Percentiles rank a stretch among this genome's conserved stretches.
Evolutionary conservation across 2,797 vertebrate species (phyloP).

Genomic region (Chelon auratus): DNA sequence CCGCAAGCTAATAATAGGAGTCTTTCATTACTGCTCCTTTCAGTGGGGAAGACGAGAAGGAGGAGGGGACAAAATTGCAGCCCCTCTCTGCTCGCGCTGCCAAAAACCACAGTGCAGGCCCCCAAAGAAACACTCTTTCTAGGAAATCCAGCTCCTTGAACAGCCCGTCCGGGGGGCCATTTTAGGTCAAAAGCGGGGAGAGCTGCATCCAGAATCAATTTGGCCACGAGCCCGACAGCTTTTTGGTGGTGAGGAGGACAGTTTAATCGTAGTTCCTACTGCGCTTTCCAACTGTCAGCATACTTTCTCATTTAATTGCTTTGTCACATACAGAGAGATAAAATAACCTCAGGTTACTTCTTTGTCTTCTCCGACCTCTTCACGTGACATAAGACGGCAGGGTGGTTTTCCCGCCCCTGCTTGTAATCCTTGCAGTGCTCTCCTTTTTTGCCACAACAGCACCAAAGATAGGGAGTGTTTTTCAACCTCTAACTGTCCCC

Average conservation of each 20-base stretch:
- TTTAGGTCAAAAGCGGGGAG: conserved; percentile 62
- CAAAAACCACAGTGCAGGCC: conserved; percentile 64
- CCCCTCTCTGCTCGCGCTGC: conserved; percentile 43
- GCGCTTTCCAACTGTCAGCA: too few species aligned
- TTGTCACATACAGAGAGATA: background rate
- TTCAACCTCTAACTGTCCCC: conserved; percentile 39
- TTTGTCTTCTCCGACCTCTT: background rate
- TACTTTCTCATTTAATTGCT: too few species aligned
- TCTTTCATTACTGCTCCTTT: conserved; percentile 64
- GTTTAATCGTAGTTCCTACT: too few species aligned
- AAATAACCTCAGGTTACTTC: conserved; percentile 14
- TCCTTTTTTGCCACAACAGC: conserved; percentile 39
- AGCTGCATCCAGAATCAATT: conserved; percentile 16
- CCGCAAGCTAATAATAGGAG: conserved; percentile 62
- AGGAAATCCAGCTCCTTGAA: conserved; percentile 75
- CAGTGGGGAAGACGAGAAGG: conserved; percentile 30
- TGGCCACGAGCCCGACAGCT: too few species aligned
- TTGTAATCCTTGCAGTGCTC: background rate
- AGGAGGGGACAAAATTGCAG: conserved; percentile 28
- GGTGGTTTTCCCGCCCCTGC: background rate
- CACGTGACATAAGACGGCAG: background rate
- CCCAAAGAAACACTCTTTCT: conserved; percentile 72
- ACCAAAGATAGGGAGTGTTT: conserved; percentile 42
- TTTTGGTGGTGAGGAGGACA: too few species aligned
- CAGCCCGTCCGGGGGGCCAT: conserved; percentile 39